Evolutionary conservation across 2,797 vertebrate genomes (phyloP).

Genomic region (Vireo griseus): DNA sequence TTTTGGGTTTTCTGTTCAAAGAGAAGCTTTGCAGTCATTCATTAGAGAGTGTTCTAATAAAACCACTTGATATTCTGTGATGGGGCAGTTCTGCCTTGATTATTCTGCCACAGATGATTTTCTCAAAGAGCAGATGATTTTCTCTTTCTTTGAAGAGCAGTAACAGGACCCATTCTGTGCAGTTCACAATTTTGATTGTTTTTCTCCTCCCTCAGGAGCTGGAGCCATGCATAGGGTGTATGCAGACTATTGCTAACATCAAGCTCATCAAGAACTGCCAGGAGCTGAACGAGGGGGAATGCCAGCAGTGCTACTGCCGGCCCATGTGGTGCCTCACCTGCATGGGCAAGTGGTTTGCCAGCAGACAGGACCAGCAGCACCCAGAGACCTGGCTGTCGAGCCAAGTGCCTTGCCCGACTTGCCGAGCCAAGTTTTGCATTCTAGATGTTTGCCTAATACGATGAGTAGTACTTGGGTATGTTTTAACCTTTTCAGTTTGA

Average conservation of each 20-base stretch:
- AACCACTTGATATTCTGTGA: not conserved
- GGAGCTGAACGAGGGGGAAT: conserved; percentile 74
- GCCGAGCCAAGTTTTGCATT: conserved; percentile 90
- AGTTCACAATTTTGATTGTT: rapidly evolving
- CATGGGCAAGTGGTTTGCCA: conserved; percentile 96
- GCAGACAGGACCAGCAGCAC: conserved; percentile 90
- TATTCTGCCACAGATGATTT: not conserved
- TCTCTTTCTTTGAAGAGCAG: not conserved
- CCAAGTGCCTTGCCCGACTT: conserved; percentile 92
- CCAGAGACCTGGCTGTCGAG: conserved; percentile 93
- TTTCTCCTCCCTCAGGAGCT: conserved; percentile 77
- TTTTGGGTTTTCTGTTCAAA: not conserved
- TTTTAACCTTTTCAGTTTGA: not conserved
- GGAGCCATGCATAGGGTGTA: conserved; percentile 91
- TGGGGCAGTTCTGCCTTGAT: not conserved
- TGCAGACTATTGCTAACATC: conserved; percentile 85
- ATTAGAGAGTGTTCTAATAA: not conserved
- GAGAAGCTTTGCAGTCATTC: not conserved
- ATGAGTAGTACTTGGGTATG: conserved; percentile 62
- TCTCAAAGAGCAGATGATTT: too few species aligned
- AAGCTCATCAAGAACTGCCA: conserved; percentile 88
- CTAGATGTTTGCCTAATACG: conserved; percentile 85
- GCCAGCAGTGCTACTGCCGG: conserved; percentile 89
- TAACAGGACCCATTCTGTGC: not conserved
- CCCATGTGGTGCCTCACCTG: conserved; percentile 97